Evolutionary conservation across 2,797 vertebrate genomes (phyloP).

Genomic region (Fistularia tabacaria): DNA sequence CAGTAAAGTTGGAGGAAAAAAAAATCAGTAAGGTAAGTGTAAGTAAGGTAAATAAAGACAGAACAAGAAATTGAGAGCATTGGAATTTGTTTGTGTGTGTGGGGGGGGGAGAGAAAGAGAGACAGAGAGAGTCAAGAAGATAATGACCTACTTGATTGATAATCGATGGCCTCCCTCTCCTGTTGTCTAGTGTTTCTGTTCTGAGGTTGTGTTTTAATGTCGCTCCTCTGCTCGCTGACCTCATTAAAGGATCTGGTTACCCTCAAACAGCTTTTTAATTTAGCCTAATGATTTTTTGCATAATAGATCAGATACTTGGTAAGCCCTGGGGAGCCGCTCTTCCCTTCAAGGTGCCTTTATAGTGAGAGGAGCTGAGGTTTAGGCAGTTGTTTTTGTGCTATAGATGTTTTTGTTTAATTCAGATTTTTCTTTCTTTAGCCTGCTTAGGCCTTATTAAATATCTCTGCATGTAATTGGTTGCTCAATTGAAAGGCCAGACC

Average conservation of each 20-base stretch:
- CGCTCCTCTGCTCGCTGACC: slow-evolving; percentile 73
- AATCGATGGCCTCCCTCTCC: slow-evolving; percentile 76
- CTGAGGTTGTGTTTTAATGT: slow-evolving; percentile 81
- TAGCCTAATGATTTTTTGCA: slow-evolving; percentile 84
- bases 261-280: slow-evolving; percentile 87
- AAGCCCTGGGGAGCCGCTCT: slow-evolving; percentile 70
- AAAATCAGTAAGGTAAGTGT: slow-evolving; percentile 47
- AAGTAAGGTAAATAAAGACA: slow-evolving; percentile 47
- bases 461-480: slow-evolving; percentile 31
- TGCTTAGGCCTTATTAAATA: slow-evolving; percentile 26
- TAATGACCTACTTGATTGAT: slow-evolving; percentile 81
- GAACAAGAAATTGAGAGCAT: slow-evolving; percentile 38
- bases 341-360: slow-evolving; percentile 84
- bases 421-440: slow-evolving; percentile 20
- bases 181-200: slow-evolving; percentile 76
- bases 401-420: slow-evolving; percentile 22
- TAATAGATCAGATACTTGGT: slow-evolving; percentile 80
- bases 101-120: slow-evolving; percentile 7
- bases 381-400: slow-evolving; percentile 55
- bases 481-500: slow-evolving; percentile 13
- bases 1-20: slow-evolving; percentile 39
- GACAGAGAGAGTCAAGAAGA: slow-evolving; percentile 49
- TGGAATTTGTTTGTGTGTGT: slow-evolving; percentile 28
- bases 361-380: slow-evolving; percentile 60
- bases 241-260: slow-evolving; percentile 84